Evolutionary conservation across 2,797 vertebrate genomes (phyloP), one percentile per base, ranked within the genome.

Genomic region (Darevskia nairensis): DNA sequence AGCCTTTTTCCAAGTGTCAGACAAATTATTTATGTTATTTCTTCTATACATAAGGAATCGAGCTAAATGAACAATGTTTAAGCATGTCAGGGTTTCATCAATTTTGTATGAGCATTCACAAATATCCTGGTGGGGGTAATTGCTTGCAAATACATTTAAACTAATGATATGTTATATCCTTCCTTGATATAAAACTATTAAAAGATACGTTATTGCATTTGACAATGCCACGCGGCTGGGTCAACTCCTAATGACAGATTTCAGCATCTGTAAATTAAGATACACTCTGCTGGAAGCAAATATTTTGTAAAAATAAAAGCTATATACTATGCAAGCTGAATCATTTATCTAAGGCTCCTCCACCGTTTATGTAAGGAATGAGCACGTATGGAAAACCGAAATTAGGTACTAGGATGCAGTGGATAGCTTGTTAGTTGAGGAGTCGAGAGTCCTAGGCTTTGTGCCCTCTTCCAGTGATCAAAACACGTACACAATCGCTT

Each of bases 101-200:
- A 96, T 97, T 97, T 97, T 97, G 95, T 95, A 97, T 97, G 96
- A 96, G 95, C 94, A 93, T 96, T 97, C 96, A 96, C 97, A 97
- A 97, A 97, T 97, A 97, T 97, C 96, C 97, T 97, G 96, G 96
- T 97, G 97, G 97, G 96, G 97, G 97, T 97, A 97, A 97, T 97
- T 97, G 97, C 97, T 97, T 96, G 96, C 97, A 97, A 97, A 97
- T 97, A 97, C 97, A 97, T 97, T 97, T 97, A 97, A 97, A 97
- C 97, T 97, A 97, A 97, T 97, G 97, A 97, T 97, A 97, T 96
- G 96, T 97, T 97, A 97, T 97, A 97, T 96, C 96, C 94, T 97
- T 97, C 96, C 97, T 97, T 97, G 96, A 97, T 97, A 97, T 97
- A 97, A 97, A 97, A 97, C 96, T 97, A 97, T 97, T 97, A 97